phyloP scores from a whole-genome alignment of 2,888 invertebrate genomes.

The Nowickia ferox region DNA sequence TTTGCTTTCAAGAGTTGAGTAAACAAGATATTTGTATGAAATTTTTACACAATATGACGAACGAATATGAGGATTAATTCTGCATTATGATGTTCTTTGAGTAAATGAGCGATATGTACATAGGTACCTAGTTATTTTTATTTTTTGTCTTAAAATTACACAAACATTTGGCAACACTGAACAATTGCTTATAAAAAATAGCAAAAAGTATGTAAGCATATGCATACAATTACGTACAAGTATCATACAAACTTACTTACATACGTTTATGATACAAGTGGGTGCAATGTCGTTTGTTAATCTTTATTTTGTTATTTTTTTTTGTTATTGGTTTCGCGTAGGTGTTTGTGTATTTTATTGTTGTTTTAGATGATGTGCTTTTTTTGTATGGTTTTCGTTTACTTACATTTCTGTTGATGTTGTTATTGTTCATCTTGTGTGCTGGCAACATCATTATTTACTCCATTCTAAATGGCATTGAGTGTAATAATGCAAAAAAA shows the following conservation, averaged over 20 bases:
- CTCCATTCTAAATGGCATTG: constrained; percentile 44
- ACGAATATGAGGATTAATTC: too few relatives aligned
- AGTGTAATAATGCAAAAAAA: constrained; percentile 24
- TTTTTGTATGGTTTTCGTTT: constrained; percentile 10
- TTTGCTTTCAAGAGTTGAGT: too few relatives aligned
- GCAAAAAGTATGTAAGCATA: neutral
- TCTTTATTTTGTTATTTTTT: constrained; percentile 10
- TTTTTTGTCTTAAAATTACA: too few relatives aligned
- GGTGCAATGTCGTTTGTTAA: constrained; percentile 60
- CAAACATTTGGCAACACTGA: neutral
- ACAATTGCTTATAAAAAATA: neutral
- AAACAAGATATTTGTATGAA: too few relatives aligned
- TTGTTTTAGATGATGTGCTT: constrained; percentile 40
- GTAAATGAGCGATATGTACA: too few relatives aligned
- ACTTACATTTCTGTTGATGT: constrained; percentile 11
- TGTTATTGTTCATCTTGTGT: constrained; percentile 45
- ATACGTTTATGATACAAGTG: constrained; percentile 48
- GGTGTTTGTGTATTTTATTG: constrained; percentile 33
- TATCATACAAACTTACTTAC: constrained; percentile 16
- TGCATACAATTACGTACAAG: neutral
- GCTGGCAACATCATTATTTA: constrained; percentile 55
- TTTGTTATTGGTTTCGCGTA: constrained; percentile 31
- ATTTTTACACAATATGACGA: too few relatives aligned
- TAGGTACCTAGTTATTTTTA: too few relatives aligned
- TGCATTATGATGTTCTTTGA: too few relatives aligned